Evolutionary conservation across 2,888 invertebrate genomes (phyloP).

Genomic region (Drosophila trichaetosa): DNA sequence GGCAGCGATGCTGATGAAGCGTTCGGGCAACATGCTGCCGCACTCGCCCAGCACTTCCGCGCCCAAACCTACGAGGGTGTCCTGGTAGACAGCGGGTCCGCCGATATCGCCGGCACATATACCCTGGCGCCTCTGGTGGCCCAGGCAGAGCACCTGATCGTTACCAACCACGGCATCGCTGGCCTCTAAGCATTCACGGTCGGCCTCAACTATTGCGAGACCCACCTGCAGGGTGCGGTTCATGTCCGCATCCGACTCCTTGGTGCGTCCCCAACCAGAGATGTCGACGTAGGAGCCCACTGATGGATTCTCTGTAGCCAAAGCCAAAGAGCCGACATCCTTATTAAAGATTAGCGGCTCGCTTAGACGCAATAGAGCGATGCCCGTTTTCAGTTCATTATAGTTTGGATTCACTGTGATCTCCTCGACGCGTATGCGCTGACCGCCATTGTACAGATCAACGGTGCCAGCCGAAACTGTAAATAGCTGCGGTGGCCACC

Average conservation of each 20-base stretch:
- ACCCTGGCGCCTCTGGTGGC: constrained; percentile 74
- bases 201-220: constrained; percentile 49
- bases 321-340: constrained; percentile 59
- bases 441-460: constrained; percentile 79
- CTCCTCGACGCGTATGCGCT: constrained; percentile 52
- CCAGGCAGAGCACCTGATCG: constrained; percentile 76
- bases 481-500: constrained; percentile 76
- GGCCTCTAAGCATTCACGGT: constrained; percentile 39
- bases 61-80: constrained; percentile 73
- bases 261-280: constrained; percentile 80
- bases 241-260: constrained; percentile 44
- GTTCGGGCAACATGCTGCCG: constrained; percentile 74
- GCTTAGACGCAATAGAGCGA: constrained; percentile 74
- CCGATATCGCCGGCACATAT: constrained; percentile 82
- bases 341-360: constrained; percentile 52
- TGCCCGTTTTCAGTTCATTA: constrained; percentile 66
- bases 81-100: constrained; percentile 77
- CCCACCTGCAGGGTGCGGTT: constrained; percentile 63
- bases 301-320: constrained; percentile 57
- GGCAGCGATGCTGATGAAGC: constrained; percentile 70
- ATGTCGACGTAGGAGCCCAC: constrained; percentile 61
- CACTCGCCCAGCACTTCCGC: constrained; percentile 75
- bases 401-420: constrained; percentile 68
- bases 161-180: constrained; percentile 18
- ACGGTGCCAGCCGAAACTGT: constrained; percentile 79